Evolutionary conservation across 2,888 invertebrate genomes (phyloP).

Genomic region (Eupithecia tripunctaria): DNA sequence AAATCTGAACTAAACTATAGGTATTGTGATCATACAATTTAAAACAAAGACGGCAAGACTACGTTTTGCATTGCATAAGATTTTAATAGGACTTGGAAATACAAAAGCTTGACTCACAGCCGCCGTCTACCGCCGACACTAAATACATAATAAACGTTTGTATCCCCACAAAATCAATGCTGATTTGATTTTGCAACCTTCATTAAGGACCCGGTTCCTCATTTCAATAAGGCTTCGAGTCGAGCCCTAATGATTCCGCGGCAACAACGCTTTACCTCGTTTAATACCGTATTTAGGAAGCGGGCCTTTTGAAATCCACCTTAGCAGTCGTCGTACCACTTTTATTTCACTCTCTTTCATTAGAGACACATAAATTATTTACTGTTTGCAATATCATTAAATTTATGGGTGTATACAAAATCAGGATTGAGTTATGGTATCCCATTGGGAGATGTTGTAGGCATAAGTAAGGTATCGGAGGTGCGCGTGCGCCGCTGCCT

Average conservation of each 20-base stretch:
- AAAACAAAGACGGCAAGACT: not conserved
- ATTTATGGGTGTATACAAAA: constrained; percentile 48
- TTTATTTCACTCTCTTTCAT: constrained; percentile 62
- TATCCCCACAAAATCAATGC: constrained; percentile 76
- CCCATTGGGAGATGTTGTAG: constrained; percentile 48
- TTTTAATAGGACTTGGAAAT: constrained; percentile 31
- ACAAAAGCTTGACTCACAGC: constrained; percentile 46
- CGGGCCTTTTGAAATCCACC: constrained; percentile 76
- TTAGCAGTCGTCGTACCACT: constrained; percentile 61
- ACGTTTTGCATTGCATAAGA: constrained; percentile 20
- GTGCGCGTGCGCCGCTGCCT: constrained; percentile 64
- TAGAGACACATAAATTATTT: constrained; percentile 66
- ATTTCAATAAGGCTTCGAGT: constrained; percentile 74
- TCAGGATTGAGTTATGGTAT: constrained; percentile 50
- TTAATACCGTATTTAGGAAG: constrained; percentile 78
- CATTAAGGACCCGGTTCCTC: constrained; percentile 82
- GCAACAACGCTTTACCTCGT: constrained; percentile 76
- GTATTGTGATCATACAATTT: not conserved
- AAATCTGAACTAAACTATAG: not conserved
- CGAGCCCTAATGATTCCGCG: constrained; percentile 77
- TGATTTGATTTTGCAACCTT: constrained; percentile 82
- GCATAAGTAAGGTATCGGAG: constrained; percentile 31
- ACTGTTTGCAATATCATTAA: constrained; percentile 55
- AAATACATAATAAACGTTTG: constrained; percentile 75
- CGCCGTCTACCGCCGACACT: constrained; percentile 63